Evolutionary conservation across 2,888 invertebrate genomes (phyloP).

Genomic region (Desoria tigrina): DNA sequence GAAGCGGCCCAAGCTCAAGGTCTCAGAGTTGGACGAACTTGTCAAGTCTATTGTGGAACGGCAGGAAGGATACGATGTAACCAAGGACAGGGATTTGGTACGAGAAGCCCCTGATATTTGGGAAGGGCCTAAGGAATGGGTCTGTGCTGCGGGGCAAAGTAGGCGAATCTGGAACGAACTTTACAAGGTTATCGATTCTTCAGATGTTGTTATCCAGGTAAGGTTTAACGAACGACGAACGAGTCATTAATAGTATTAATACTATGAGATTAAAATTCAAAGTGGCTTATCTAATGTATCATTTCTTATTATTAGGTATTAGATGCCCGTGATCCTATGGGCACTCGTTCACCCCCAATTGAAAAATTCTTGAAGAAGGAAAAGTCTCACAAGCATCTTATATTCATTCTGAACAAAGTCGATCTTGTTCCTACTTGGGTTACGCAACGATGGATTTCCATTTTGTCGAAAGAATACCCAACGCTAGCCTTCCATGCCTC

Average conservation of each 20-base stretch:
- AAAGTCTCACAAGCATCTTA: conserved; percentile 94
- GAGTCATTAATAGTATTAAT: too few species aligned
- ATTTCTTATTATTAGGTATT: conserved; percentile 65
- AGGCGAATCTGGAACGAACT: conserved; percentile 98
- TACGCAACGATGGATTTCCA: conserved; percentile 83
- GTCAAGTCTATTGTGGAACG: conserved; percentile 71
- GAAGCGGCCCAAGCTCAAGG: conserved; percentile 76
- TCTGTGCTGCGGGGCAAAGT: conserved; percentile 94
- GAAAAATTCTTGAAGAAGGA: conserved; percentile 90
- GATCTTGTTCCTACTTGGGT: conserved; percentile 75
- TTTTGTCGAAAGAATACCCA: conserved; percentile 90
- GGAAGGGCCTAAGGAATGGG: conserved; percentile 84
- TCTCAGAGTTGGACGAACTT: conserved; percentile 74
- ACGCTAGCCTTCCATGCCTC: conserved; percentile 98
- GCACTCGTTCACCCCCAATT: conserved; percentile 89
- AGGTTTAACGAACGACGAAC: too few species aligned
- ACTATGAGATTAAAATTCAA: too few species aligned
- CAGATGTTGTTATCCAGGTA: conserved; percentile 87
- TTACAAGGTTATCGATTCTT: conserved; percentile 98
- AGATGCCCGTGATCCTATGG: conserved; percentile 96
- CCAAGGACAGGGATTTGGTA: conserved; percentile 78
- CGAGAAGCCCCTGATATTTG: conserved; percentile 73
- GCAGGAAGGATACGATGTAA: conserved; percentile 72
- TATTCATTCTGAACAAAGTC: conserved; percentile 93
- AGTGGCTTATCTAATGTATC: conserved; percentile 3